Base-by-base conservation (phyloP, 2,113 vertebrate genomes). In the Misgurnus mizolepis region DNA sequence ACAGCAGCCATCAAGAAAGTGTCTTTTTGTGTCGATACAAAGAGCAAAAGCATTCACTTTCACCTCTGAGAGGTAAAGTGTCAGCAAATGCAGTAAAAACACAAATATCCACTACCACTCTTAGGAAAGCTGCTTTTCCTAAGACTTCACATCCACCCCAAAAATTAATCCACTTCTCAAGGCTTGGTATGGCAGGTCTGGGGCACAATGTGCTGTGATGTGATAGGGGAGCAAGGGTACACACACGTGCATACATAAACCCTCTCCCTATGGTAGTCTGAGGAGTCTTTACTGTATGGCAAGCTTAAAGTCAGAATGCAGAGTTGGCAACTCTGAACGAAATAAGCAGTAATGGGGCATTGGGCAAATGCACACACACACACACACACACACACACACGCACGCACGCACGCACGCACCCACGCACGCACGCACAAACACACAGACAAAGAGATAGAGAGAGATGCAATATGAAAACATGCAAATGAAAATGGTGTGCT, bases 141-240 rank as follows among this genome's bases (percentile, higher is more conserved):
- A 15, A 82, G 66, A 65, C 66, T 60, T 71, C 39, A 77, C 43
- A 71, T 45, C 75, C 50, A 81, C 61, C 40, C 49, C 18, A 11
- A 78, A 41, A 76, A 70, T 76, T 76, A 81, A 81, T 81, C 72
- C 73, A 68, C 18, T 64, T 72, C 72, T 69, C 64, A 81, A 68
- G 62, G 66, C 56, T 56, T 81, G 80, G 55, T 76, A 75, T 69
- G 80, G 65, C 45, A 64, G 66, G 66, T 43, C 50, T 68, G 72
- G 66, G 65, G 66, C 5, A 8, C 65, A 68, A 78, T 40, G 55
- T 69, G 72, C 15, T 50, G 17, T 49, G 65, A 18, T 27, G 53
- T 69, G 72, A 81, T 81, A 68, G 53, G 39, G 71, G 53, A 68
- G 50, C 45, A 17, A 78, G 41, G 11, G n/a, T 43, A 7, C 6